A percentile compares a stretch with the other conserved stretches of the same genome.
Evolutionary conservation across 2,113 vertebrate species (phyloP).

Genomic region (Herpailurus yagouaroundi): DNA sequence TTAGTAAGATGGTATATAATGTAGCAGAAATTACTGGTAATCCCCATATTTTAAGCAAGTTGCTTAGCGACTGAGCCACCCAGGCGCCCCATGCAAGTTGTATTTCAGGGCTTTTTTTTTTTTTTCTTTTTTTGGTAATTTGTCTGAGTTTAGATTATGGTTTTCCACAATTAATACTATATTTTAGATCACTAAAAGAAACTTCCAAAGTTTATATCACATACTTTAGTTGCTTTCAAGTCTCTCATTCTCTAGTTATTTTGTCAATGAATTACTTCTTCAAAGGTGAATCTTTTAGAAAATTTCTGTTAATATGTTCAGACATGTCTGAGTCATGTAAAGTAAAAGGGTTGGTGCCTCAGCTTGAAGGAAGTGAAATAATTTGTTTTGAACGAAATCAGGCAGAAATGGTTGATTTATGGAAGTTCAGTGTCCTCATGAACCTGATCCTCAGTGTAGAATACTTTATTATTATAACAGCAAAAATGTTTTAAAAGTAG

Average conservation of each 20-base stretch:
- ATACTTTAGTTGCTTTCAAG: neutral
- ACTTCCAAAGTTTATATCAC: neutral
- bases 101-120: neutral
- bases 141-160: neutral
- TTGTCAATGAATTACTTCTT: neutral
- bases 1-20: neutral
- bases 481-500: slow-evolving; percentile 51
- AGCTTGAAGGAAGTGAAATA: slow-evolving; percentile 55
- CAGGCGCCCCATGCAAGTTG: neutral
- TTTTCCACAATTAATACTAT: slow-evolving; percentile 12
- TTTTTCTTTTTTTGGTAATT: neutral
- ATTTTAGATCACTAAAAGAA: neutral
- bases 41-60: neutral
- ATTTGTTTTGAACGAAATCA: slow-evolving; percentile 63
- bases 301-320: slow-evolving; percentile 7
- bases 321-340: neutral
- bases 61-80: neutral
- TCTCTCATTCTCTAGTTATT: neutral
- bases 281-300: slow-evolving; percentile 1
- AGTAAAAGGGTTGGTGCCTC: neutral
- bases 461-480: slow-evolving; percentile 28
- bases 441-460: slow-evolving; percentile 17
- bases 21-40: neutral
- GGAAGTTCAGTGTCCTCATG: slow-evolving; percentile 31
- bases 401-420: slow-evolving; percentile 45